These are phyloP conservation scores for Setophaga kirtlandii DNA, from an alignment of 2,113 vertebrate species.

Conservation along the genomic window DNA sequence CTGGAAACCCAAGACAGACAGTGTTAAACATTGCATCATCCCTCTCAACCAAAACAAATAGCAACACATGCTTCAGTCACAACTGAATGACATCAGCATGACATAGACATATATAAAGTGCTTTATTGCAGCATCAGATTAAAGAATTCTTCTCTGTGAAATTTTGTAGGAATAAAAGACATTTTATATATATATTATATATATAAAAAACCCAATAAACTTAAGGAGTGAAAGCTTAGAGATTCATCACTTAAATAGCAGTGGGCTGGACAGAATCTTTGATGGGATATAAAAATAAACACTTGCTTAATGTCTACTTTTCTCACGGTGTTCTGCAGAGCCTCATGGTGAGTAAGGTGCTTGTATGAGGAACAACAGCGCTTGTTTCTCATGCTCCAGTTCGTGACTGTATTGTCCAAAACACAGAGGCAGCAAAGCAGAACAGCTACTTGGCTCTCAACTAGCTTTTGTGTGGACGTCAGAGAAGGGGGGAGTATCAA, in stretches of 20 bases:
- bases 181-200: slow-evolving; percentile 45
- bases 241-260: slow-evolving; percentile 56
- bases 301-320: background rate
- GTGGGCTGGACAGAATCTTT: slow-evolving; percentile 26
- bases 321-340: background rate
- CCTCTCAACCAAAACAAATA: background rate
- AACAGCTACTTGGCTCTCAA: background rate
- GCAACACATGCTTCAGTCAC: background rate
- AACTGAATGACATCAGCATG: background rate
- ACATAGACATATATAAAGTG: slow-evolving; percentile 37
- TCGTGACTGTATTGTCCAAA: background rate
- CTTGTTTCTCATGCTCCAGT: background rate
- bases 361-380: background rate
- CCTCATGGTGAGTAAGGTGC: slow-evolving; percentile 22
- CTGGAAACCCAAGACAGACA: background rate
- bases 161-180: slow-evolving; percentile 5
- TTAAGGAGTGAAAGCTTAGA: slow-evolving; percentile 27
- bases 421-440: background rate
- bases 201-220: slow-evolving; percentile 11
- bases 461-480: fast-evolving
- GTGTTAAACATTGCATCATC: background rate
- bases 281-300: slow-evolving; percentile 57
- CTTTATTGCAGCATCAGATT: slow-evolving; percentile 67
- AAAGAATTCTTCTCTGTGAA: slow-evolving; percentile 36
- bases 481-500: fast-evolving